phyloP scores from a whole-genome alignment of 1,140 invertebrate species.

The Octopus sinensis region DNA sequence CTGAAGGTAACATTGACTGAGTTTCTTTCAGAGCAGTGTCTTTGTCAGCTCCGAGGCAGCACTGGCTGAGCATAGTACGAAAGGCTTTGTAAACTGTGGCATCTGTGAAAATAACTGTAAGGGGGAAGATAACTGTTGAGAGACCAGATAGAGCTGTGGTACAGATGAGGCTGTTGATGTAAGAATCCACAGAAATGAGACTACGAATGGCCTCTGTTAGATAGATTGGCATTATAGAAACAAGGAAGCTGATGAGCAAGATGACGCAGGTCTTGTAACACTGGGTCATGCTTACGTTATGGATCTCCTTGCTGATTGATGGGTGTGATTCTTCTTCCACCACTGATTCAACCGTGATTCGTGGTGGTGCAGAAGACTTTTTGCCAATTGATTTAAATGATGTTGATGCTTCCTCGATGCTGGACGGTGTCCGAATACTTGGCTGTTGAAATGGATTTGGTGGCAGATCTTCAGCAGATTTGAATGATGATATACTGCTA shows the following conservation, averaged over 20 bases:
- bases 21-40: not conserved
- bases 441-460: slow-evolving; percentile 8
- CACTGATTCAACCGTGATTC: slow-evolving; percentile 13
- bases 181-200: slow-evolving; percentile 30
- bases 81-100: slow-evolving; percentile 35
- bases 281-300: slow-evolving; percentile 22
- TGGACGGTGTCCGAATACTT: not conserved
- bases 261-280: slow-evolving; percentile 36
- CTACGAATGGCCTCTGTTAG: slow-evolving; percentile 34
- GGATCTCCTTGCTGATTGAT: slow-evolving; percentile 1
- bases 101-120: slow-evolving; percentile 44
- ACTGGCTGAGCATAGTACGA: slow-evolving; percentile 28
- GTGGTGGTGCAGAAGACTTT: slow-evolving; percentile 21
- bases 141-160: slow-evolving; percentile 42
- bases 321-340: slow-evolving; percentile 16
- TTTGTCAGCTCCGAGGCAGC: not conserved
- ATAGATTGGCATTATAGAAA: slow-evolving; percentile 42
- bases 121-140: slow-evolving; percentile 48
- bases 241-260: slow-evolving; percentile 37
- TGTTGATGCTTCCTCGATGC: not conserved
- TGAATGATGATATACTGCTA: slow-evolving; percentile 45
- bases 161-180: slow-evolving; percentile 42
- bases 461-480: slow-evolving; percentile 38
- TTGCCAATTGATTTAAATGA: not conserved
- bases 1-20: slow-evolving; percentile 6